Evolutionary conservation across 2,797 vertebrate genomes (phyloP).

Genomic region (Chlorospingus semifuscus): DNA sequence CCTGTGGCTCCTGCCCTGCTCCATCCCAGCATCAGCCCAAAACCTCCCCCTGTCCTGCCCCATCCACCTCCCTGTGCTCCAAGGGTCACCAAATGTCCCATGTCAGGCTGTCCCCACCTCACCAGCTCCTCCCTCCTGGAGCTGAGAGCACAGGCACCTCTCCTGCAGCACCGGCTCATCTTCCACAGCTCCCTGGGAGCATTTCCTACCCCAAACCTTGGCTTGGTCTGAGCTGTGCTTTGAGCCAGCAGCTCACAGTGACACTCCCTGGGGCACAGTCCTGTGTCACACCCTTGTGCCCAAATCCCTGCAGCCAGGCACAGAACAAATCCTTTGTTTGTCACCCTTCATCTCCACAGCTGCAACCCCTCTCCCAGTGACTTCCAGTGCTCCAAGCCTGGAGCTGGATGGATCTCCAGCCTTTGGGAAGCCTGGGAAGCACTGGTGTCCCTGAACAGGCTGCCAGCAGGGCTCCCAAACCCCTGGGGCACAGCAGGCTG

Average conservation of each 20-base stretch:
- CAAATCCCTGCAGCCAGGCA: background rate
- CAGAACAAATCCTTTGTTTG: rapidly evolving
- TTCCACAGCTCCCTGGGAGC: rapidly evolving
- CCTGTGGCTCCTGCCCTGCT: background rate
- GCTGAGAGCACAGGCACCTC: background rate
- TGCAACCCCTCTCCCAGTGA: background rate
- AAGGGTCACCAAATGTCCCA: background rate
- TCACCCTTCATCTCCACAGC: background rate
- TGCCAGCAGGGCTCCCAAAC: background rate
- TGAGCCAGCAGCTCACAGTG: background rate
- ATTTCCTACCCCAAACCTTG: background rate
- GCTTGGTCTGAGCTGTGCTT: background rate
- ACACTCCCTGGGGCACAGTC: rapidly evolving
- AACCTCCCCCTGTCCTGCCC: background rate
- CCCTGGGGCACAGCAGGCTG: background rate
- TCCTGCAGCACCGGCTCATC: background rate
- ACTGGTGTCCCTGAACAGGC: background rate
- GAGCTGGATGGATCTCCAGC: background rate
- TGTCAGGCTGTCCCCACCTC: rapidly evolving
- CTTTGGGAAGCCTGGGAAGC: background rate
- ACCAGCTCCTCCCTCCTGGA: background rate
- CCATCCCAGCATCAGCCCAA: background rate
- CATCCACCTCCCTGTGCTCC: background rate
- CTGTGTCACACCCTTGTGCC: background rate
- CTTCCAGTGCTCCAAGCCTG: background rate